Evolutionary conservation across 2,888 invertebrate genomes (phyloP).

Genomic region (Exephanes ischioxanthus): DNA sequence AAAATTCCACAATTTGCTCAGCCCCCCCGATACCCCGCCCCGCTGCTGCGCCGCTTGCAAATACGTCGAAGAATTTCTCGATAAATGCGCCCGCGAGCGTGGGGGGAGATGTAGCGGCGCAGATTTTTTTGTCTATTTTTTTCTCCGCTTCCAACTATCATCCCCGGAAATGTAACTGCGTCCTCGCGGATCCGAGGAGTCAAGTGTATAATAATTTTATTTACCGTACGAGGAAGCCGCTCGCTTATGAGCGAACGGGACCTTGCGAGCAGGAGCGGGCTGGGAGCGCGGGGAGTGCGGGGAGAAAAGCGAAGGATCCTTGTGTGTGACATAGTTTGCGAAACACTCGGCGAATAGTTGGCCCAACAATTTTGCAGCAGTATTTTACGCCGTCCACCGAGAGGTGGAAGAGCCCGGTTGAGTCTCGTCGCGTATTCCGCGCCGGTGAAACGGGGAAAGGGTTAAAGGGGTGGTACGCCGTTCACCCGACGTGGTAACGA

Average conservation of each 20-base stretch:
- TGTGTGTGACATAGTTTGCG: conserved; percentile 76
- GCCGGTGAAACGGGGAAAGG: conserved; percentile 23
- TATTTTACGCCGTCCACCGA: conserved; percentile 70
- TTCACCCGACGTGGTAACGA: conserved; percentile 58
- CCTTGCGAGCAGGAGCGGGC: not conserved
- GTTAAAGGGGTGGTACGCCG: conserved; percentile 18
- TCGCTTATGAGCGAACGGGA: not conserved
- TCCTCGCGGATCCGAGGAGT: not conserved
- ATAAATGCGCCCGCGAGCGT: conserved; percentile 34
- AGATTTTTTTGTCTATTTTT: not conserved
- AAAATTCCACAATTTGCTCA: conserved; percentile 52
- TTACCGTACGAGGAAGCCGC: not conserved
- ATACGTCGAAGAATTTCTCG: conserved; percentile 54
- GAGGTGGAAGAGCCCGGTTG: conserved; percentile 53
- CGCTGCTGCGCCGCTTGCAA: not conserved
- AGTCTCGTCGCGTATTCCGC: conserved; percentile 58
- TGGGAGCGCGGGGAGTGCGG: not conserved
- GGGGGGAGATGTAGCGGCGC: not conserved
- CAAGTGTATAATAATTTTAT: not conserved
- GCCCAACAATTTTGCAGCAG: conserved; percentile 78
- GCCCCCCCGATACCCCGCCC: not conserved
- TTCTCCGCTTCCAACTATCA: not conserved
- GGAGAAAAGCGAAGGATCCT: conserved; percentile 17
- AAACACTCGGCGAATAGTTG: conserved; percentile 78
- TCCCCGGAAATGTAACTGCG: not conserved